Evolutionary conservation across 2,888 invertebrate genomes (phyloP).

Genomic region (Exocentrus adspersus): DNA sequence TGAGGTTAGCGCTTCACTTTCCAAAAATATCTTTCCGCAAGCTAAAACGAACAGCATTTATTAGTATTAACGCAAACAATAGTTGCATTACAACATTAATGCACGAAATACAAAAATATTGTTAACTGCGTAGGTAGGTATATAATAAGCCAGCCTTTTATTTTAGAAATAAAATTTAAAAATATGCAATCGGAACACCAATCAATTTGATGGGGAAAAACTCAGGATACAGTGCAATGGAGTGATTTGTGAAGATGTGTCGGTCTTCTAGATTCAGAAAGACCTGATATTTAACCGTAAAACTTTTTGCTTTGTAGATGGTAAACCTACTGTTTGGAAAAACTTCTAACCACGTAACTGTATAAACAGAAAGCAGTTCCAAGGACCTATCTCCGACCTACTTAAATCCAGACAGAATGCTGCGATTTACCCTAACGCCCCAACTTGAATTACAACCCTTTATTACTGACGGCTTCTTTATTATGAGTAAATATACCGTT

Average conservation of each 20-base stretch:
- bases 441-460: conserved; percentile 34
- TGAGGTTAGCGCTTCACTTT: conserved; percentile 38
- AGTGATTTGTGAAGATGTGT: too few relatives aligned
- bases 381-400: conserved; percentile 30
- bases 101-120: conserved; percentile 38
- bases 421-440: conserved; percentile 19
- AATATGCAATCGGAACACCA: too few relatives aligned
- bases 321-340: conserved; percentile 33
- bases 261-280: too few relatives aligned
- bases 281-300: conserved; percentile 17
- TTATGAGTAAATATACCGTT: conserved; percentile 36
- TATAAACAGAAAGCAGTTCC: conserved; percentile 3
- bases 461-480: conserved; percentile 33
- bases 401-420: conserved; percentile 36
- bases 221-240: too few relatives aligned
- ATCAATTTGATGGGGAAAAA: too few relatives aligned
- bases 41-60: conserved; percentile 32
- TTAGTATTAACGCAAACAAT: conserved; percentile 40
- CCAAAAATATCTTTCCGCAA: conserved; percentile 48
- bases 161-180: too few relatives aligned
- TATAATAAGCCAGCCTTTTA: too few relatives aligned
- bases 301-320: conserved; percentile 5
- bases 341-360: conserved; percentile 19
- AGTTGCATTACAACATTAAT: conserved; percentile 38
- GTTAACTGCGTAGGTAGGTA: too few relatives aligned